Conservation (phyloP, 2,888 invertebrate genomes). For the Agrotis ipsilon region DNA sequence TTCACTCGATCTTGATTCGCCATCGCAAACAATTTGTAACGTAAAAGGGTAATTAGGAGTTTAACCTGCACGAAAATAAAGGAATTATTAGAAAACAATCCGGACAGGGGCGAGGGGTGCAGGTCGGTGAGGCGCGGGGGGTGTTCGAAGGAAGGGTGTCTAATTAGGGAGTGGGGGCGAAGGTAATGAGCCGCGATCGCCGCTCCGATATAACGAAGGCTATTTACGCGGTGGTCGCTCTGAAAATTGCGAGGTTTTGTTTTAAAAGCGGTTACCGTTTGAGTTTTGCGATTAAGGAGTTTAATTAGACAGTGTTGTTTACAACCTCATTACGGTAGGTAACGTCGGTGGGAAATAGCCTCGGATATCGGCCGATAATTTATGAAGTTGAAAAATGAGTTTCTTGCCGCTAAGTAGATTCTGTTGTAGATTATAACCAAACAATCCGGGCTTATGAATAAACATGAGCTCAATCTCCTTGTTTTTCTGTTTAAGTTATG, state of each 20-base stretch:
- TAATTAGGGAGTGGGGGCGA: slow-evolving; percentile 87
- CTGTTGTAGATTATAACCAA: slow-evolving; percentile 79
- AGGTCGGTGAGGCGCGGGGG: slow-evolving; percentile 61
- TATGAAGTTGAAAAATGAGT: slow-evolving; percentile 89
- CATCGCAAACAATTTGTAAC: slow-evolving; percentile 75
- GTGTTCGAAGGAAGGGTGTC: slow-evolving; percentile 80
- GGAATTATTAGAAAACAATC: slow-evolving; percentile 91
- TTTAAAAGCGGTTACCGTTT: slow-evolving; percentile 91
- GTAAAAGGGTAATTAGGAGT: slow-evolving; percentile 82
- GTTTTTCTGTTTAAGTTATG: slow-evolving; percentile 53
- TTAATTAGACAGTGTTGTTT: slow-evolving; percentile 91
- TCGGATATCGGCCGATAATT: slow-evolving; percentile 88
- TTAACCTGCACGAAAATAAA: slow-evolving; percentile 86
- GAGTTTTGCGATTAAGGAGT: slow-evolving; percentile 91
- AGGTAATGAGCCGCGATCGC: slow-evolving; percentile 91
- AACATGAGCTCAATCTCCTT: slow-evolving; percentile 78
- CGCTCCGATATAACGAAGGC: slow-evolving; percentile 89
- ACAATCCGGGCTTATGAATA: slow-evolving; percentile 82
- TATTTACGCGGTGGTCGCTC: slow-evolving; percentile 90
- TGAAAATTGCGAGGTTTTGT: slow-evolving; percentile 90
- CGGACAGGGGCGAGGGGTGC: slow-evolving; percentile 70
- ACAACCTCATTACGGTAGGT: slow-evolving; percentile 90
- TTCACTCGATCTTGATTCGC: slow-evolving; percentile 63
- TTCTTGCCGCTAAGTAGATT: slow-evolving; percentile 82
- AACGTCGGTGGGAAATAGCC: slow-evolving; percentile 81